These are phyloP conservation scores for Phortica okadai DNA, from an alignment of 2,888 invertebrate species.

Conservation along the genomic window DNA sequence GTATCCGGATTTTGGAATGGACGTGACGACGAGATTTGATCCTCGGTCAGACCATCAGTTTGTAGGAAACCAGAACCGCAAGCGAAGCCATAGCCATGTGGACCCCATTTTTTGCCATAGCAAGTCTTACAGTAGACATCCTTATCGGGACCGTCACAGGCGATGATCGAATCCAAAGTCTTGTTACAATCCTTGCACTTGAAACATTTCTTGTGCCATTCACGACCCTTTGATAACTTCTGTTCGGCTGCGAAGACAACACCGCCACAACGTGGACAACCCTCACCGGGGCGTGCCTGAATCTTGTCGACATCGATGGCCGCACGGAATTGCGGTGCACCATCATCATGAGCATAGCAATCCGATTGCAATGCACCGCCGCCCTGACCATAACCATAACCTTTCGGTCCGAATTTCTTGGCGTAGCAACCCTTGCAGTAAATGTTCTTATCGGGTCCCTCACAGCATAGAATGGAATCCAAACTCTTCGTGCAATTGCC, in stretches of 20 bases:
- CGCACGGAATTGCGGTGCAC: slow-evolving; percentile 79
- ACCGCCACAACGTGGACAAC: slow-evolving; percentile 93
- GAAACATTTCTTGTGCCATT: slow-evolving; percentile 96
- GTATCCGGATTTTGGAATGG: slow-evolving; percentile 92
- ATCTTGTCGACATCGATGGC: slow-evolving; percentile 88
- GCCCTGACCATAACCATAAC: slow-evolving; percentile 98
- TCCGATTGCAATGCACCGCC: slow-evolving; percentile 95
- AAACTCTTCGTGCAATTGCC: slow-evolving; percentile 90
- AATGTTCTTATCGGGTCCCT: slow-evolving; percentile 96
- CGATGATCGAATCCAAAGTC: slow-evolving; percentile 95
- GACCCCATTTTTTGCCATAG: slow-evolving; percentile 98
- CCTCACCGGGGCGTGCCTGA: slow-evolving; percentile 89
- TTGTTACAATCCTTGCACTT: slow-evolving; percentile 95
- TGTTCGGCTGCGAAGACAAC: slow-evolving; percentile 96
- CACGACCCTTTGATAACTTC: slow-evolving; percentile 91
- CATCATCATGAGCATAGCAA: slow-evolving; percentile 83
- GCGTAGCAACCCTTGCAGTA: slow-evolving; percentile 99
- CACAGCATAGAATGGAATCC: slow-evolving; percentile 94
- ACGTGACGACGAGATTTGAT: slow-evolving; percentile 87
- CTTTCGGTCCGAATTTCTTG: slow-evolving; percentile 97
- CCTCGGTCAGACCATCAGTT: slow-evolving; percentile 92
- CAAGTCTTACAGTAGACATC: slow-evolving; percentile 98
- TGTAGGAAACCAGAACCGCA: slow-evolving; percentile 96
- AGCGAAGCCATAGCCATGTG: slow-evolving; percentile 97
- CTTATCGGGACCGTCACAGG: slow-evolving; percentile 94